Percentiles rank a stretch among this genome's conserved stretches.
Evolutionary conservation across 2,797 vertebrate genomes (phyloP).

Genomic region (Borostomias antarcticus): DNA sequence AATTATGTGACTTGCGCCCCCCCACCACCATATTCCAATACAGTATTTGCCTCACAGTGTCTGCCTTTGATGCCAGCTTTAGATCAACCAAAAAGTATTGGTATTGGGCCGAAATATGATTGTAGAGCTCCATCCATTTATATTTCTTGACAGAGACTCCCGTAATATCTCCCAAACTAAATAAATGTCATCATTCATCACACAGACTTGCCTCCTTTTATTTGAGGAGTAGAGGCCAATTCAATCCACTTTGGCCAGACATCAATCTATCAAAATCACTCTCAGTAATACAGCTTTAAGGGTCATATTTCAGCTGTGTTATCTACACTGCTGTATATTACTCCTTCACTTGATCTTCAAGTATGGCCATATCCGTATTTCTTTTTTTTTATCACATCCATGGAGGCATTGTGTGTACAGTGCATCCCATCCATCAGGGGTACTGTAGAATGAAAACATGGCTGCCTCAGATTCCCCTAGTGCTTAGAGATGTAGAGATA

Average conservation of each 20-base stretch:
- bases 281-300: constrained; percentile 60
- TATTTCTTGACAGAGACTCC: constrained; percentile 73
- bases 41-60: background rate
- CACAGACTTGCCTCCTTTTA: constrained; percentile 58
- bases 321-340: constrained; percentile 36
- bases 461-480: background rate
- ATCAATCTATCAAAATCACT: constrained; percentile 64
- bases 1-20: background rate
- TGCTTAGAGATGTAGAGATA: no score
- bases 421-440: constrained; percentile 8
- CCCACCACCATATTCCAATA: background rate
- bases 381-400: constrained; percentile 3
- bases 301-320: constrained; percentile 45
- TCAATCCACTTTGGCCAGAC: constrained; percentile 61
- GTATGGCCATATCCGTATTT: constrained; percentile 4
- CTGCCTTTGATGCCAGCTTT: constrained; percentile 18
- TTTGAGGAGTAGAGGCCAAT: constrained; percentile 59
- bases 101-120: constrained; percentile 69
- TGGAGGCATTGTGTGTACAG: constrained; percentile 1
- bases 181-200: constrained; percentile 77
- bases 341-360: constrained; percentile 18
- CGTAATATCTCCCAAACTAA: constrained; percentile 76
- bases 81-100: constrained; percentile 55
- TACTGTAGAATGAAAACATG: constrained; percentile 1
- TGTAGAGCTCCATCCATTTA: constrained; percentile 72